Evolutionary conservation across 2,888 invertebrate genomes (phyloP).

Genomic region (Trissoscelio sp.): DNA sequence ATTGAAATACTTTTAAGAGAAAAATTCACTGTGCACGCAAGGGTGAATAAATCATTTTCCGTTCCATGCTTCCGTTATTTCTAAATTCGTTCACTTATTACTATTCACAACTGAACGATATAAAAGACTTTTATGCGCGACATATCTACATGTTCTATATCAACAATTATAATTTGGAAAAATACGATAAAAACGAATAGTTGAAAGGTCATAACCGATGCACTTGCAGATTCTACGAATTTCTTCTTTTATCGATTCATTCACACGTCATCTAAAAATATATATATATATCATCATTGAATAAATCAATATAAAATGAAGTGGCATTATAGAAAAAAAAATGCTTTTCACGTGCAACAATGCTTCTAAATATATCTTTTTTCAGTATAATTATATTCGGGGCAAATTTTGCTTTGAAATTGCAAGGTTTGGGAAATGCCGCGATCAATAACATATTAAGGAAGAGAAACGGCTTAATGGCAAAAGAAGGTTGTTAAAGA

Average conservation of each 20-base stretch:
- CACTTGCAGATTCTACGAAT: neutral
- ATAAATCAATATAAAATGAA: slow-evolving; percentile 22
- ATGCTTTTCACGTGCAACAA: neutral
- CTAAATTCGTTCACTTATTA: too few species aligned
- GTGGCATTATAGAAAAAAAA: neutral
- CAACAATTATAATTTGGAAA: neutral
- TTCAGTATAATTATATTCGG: slow-evolving; percentile 2
- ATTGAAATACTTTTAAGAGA: neutral
- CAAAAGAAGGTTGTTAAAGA: neutral
- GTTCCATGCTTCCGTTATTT: too few species aligned
- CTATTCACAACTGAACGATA: too few species aligned
- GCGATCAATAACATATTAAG: slow-evolving; percentile 26
- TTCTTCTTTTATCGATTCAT: slow-evolving; percentile 22
- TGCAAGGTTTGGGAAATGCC: slow-evolving; percentile 24
- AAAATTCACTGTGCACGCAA: too few species aligned
- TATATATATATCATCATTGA: slow-evolving; percentile 5
- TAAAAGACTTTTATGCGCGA: neutral
- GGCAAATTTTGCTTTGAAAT: slow-evolving; percentile 11
- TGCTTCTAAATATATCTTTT: neutral
- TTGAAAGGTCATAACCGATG: slow-evolving; percentile 5
- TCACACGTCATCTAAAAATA: slow-evolving; percentile 4
- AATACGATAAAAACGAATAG: neutral
- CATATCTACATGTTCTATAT: neutral
- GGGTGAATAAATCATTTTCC: too few species aligned
- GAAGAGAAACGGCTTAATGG: neutral